These are phyloP conservation scores for Emydura subglobosa DNA, from an alignment of 2,113 vertebrate genomes.

Conservation along the genomic window DNA sequence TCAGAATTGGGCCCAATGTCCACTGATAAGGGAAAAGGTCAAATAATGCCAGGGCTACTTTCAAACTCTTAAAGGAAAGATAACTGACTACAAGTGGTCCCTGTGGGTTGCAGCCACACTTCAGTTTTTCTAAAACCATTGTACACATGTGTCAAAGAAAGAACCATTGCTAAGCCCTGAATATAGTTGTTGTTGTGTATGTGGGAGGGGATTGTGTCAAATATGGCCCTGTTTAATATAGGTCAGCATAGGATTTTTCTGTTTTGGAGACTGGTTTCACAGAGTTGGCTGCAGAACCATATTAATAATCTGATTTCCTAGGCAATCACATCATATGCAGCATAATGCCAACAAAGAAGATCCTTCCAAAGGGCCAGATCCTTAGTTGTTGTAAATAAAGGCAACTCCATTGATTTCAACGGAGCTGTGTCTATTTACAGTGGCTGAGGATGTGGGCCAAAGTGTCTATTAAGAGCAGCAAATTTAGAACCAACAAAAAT, in stretches of 20 bases:
- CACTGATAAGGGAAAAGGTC: neutral
- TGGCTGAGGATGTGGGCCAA: constrained; percentile 49
- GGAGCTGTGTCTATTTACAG: constrained; percentile 59
- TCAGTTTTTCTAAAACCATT: neutral
- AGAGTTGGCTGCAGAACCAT: constrained; percentile 17
- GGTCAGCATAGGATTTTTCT: neutral
- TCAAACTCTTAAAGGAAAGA: neutral
- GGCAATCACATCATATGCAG: constrained; percentile 3
- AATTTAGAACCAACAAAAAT: constrained; percentile 61
- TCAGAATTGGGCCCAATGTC: constrained; percentile 25
- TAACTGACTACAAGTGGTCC: neutral
- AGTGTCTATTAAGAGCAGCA: constrained; percentile 49
- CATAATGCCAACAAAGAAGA: constrained; percentile 26
- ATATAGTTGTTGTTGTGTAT: neutral
- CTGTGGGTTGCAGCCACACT: neutral
- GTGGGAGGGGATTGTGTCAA: neutral
- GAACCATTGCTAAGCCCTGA: neutral
- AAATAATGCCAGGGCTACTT: neutral
- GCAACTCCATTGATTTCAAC: constrained; percentile 9
- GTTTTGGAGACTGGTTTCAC: neutral
- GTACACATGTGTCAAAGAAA: neutral
- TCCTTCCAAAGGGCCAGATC: neutral
- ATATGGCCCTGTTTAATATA: neutral
- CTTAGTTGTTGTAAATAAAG: neutral
- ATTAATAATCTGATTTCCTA: constrained; percentile 28